Evolutionary conservation across 2,888 invertebrate genomes (phyloP), one percentile per base, ranked within the genome.

Genomic region (Melanotus villosus): DNA sequence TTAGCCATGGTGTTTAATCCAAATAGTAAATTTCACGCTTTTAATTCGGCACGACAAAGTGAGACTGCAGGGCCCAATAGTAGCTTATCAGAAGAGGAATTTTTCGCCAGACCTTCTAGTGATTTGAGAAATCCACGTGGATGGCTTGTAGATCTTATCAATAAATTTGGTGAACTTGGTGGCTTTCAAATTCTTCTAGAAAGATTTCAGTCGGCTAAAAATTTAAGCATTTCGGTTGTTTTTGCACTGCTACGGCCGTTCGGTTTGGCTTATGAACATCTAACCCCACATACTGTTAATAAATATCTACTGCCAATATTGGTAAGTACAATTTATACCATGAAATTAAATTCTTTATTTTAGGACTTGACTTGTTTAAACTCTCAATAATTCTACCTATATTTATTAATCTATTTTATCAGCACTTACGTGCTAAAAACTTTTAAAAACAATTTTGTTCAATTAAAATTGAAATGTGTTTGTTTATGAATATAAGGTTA

Each of bases 61-160:
- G 95, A 95, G 84, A 88, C 90, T 50, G 89, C 90, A 41, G 89
- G 90, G 12, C 85, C 87, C 47, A 90, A 89, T 68, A 86, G 88
- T 52, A 89, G 86, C 79, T 83, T 88, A 74, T 86, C 90, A 47
- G 93, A 93, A 79, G 92, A 92, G 80, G 92, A 93, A 80, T 84
- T 90, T 70, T 92, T 88, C 80, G 94, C 96, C 30, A 87, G 90
- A 78, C 92, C 94, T 63, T 90, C 92, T 30, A 85, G 88, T 47
- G 97, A 98, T 85, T 90, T 92, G 62, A 90, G 97, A 80, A 92
- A 91, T 77, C 95, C 96, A 10, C 90, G 95, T 75, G 98, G 98
- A 67, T 98, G 98, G 98, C 90, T 98, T 74, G 97, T 98, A 70
- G 97, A 98, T 88, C 89, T 98, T 74, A 93, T 98, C 71, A 98